These are phyloP conservation scores for Eupithecia vulgata DNA, from an alignment of 2,888 invertebrate species.

Conservation along the genomic window DNA sequence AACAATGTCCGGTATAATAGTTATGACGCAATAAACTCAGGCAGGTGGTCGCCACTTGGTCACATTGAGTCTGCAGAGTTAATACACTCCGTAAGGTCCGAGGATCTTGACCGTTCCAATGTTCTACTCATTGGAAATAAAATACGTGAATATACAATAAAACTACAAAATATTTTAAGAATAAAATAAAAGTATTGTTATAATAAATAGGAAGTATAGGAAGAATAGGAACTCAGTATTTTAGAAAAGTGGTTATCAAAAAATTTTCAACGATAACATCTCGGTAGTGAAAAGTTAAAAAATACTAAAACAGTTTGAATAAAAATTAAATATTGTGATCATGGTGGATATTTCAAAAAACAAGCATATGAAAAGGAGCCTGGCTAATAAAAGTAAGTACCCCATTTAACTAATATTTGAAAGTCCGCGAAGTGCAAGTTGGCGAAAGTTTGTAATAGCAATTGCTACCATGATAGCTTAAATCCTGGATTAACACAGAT, in stretches of 20 bases:
- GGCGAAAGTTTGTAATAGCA: too few species aligned
- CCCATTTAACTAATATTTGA: background rate
- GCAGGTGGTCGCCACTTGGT: background rate
- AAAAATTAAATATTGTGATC: background rate
- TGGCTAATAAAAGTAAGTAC: background rate
- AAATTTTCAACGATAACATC: background rate
- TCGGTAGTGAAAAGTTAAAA: background rate
- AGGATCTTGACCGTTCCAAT: background rate
- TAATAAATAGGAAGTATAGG: too few species aligned
- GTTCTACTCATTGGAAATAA: background rate
- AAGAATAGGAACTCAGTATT: background rate
- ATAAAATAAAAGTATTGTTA: background rate
- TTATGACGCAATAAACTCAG: background rate
- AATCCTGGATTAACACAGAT: background rate
- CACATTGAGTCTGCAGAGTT: background rate
- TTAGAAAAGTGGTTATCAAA: background rate
- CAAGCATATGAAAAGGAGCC: background rate
- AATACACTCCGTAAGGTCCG: background rate
- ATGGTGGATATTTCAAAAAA: constrained; percentile 6
- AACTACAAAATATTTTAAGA: background rate
- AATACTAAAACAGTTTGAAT: background rate
- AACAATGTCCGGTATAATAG: background rate
- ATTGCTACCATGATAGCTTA: background rate
- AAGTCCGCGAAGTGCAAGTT: too few species aligned
- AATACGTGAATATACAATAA: background rate